Conservation (phyloP, 2,113 vertebrate genomes). For the Xenopus laevis region DNA sequence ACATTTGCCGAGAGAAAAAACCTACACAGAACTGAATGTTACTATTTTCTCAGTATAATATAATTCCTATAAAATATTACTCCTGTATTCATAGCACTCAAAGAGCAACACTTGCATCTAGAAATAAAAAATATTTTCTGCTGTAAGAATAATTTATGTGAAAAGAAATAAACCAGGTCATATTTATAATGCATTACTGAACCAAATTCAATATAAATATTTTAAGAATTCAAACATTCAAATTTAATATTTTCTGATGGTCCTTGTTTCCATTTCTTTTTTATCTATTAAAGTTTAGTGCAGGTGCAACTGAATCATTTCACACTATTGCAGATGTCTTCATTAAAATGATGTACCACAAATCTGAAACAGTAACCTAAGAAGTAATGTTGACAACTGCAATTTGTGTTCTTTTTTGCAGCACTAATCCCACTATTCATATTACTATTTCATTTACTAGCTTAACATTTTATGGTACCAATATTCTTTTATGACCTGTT, state of each 20-base stretch:
- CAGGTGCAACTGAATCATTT: constrained; percentile 25
- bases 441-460: constrained; percentile 60
- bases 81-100: not conserved
- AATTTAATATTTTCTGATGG: constrained; percentile 1
- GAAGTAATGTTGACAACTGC: constrained; percentile 43
- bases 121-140: not conserved
- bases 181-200: not conserved
- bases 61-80: not conserved
- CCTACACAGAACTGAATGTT: no score
- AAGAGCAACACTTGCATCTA: not conserved
- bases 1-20: no score
- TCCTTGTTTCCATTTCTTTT: constrained; percentile 9
- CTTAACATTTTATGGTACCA: constrained; percentile 59
- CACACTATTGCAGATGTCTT: constrained; percentile 51
- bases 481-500: constrained; percentile 63
- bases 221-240: not conserved
- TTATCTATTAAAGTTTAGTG: constrained; percentile 29
- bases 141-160: not conserved
- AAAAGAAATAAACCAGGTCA: not conserved
- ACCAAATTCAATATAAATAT: constrained; percentile 17
- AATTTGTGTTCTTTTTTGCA: constrained; percentile 53
- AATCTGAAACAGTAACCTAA: constrained; percentile 53
- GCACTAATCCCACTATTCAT: constrained; percentile 54
- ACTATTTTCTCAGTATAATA: not conserved
- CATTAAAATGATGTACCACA: constrained; percentile 57